A percentile compares a stretch with the other conserved stretches of the same genome.
phyloP scores from a whole-genome alignment of 2,113 vertebrate genomes.

The Cebus imitator region DNA sequence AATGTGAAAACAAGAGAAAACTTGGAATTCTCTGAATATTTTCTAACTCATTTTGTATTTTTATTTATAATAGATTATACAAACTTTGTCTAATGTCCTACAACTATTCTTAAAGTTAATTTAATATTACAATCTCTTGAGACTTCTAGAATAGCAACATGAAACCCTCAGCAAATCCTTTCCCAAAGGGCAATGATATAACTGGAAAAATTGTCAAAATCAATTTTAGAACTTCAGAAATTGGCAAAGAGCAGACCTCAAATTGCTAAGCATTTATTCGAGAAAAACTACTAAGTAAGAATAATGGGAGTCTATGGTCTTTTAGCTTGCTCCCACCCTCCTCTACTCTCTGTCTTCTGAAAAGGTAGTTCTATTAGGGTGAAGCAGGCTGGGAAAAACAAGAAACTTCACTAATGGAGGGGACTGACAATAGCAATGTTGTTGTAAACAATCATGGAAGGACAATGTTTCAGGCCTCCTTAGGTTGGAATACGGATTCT shows the following conservation, averaged over 20 bases:
- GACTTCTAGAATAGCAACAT: background rate
- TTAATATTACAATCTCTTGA: background rate
- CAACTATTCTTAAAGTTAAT: background rate
- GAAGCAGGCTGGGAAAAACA: background rate
- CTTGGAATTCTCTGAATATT: background rate
- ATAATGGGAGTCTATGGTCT: background rate
- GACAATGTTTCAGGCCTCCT: background rate
- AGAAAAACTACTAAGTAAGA: background rate
- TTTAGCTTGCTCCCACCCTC: background rate
- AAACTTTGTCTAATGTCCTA: background rate
- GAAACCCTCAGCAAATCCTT: background rate
- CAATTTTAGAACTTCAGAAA: background rate
- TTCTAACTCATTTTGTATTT: background rate
- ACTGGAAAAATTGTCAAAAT: background rate
- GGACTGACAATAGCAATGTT: background rate
- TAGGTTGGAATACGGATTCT: background rate
- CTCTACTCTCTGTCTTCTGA: background rate
- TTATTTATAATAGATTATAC: background rate
- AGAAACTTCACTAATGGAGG: background rate
- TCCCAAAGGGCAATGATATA: background rate
- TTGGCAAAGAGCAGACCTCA: background rate
- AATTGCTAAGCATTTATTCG: background rate
- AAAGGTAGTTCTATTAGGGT: background rate
- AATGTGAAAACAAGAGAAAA: conserved; percentile 12
- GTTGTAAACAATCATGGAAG: background rate